A percentile compares a stretch with the other conserved stretches of the same genome.
Conservation (phyloP, 2,797 vertebrate species). For the Psittacula derbiana region DNA sequence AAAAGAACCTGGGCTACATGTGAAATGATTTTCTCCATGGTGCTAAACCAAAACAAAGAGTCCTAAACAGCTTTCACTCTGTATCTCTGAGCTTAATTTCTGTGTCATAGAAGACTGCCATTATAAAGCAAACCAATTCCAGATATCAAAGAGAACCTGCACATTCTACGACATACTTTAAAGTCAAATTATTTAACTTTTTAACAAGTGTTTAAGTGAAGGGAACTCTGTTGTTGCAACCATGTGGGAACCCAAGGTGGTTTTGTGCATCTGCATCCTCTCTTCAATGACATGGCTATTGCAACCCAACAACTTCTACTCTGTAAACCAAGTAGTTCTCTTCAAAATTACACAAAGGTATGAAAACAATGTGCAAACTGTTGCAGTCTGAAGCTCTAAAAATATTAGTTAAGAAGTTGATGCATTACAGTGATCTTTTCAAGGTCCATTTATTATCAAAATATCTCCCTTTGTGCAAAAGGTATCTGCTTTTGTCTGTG, state of each 20-base stretch:
- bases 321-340: neutral
- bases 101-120: neutral
- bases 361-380: rapidly evolving
- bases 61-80: neutral
- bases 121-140: neutral
- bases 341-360: neutral
- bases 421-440: neutral
- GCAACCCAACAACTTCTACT: neutral
- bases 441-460: neutral
- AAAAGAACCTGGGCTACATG: neutral
- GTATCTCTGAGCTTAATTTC: neutral
- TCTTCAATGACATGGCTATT: neutral
- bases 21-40: neutral
- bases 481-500: neutral
- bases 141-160: neutral
- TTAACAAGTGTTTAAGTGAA: neutral
- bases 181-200: neutral
- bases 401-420: neutral
- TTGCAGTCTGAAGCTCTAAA: neutral
- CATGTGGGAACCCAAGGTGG: neutral
- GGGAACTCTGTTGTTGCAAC: neutral
- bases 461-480: neutral
- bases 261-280: neutral
- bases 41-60: neutral
- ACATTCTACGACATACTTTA: neutral